phyloP scores from a whole-genome alignment of 2,113 vertebrate genomes.

The Mobula hypostoma region DNA sequence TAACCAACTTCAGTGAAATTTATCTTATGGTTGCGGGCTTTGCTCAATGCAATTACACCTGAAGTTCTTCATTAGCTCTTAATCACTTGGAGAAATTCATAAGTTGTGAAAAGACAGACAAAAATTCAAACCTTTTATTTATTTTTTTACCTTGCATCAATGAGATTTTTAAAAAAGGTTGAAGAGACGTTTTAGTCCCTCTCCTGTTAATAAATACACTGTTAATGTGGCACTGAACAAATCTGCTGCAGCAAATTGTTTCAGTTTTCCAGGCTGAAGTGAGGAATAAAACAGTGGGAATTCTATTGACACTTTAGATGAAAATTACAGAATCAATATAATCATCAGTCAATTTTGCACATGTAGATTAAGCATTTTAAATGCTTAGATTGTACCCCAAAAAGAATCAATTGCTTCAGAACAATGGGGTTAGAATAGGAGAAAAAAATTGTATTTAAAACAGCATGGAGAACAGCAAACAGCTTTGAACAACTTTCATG shows the following conservation, averaged over 20 bases:
- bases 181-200: not conserved
- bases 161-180: not conserved
- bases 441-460: not conserved
- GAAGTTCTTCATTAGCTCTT: not conserved
- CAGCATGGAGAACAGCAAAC: not conserved
- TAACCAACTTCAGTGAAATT: not conserved
- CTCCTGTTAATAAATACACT: not conserved
- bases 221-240: not conserved
- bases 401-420: not conserved
- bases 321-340: not conserved
- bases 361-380: not conserved
- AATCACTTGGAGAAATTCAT: not conserved
- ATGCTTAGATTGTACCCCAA: not conserved
- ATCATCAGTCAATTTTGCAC: not conserved
- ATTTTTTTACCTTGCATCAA: not conserved
- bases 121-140: not conserved
- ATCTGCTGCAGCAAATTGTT: not conserved
- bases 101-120: not conserved
- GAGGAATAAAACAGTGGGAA: not conserved
- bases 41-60: not conserved
- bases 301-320: not conserved
- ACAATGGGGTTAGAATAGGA: not conserved
- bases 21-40: not conserved
- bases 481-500: not conserved
- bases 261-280: not conserved